phyloP scores from a whole-genome alignment of 2,113 vertebrate genomes.

The rat (Rattus norvegicus) region GRCr8 NC_086032.1:84871501-84872000 shows the following conservation, averaged over 20 bases:
- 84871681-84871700: neutral
- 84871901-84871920: neutral
- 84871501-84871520: neutral
- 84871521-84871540: neutral
- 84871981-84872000: neutral
- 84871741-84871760: neutral
- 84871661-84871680: neutral
- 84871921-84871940: neutral
- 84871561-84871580: neutral
- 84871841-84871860: neutral
- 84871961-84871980: neutral
- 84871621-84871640: slow-evolving; percentile 15
- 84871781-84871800: neutral
- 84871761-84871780: neutral
- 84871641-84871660: neutral
- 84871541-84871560: neutral
- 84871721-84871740: neutral
- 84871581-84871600: neutral
- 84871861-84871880: neutral
- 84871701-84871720: neutral
- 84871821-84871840: neutral
- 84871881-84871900: neutral
- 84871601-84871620: neutral
- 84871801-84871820: neutral
- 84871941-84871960: neutral